A percentile compares a stretch with the other conserved stretches of the same genome.
These are phyloP conservation scores for Malacoraja senta DNA, from an alignment of 2,797 vertebrate genomes.

Conservation along the genomic window DNA sequence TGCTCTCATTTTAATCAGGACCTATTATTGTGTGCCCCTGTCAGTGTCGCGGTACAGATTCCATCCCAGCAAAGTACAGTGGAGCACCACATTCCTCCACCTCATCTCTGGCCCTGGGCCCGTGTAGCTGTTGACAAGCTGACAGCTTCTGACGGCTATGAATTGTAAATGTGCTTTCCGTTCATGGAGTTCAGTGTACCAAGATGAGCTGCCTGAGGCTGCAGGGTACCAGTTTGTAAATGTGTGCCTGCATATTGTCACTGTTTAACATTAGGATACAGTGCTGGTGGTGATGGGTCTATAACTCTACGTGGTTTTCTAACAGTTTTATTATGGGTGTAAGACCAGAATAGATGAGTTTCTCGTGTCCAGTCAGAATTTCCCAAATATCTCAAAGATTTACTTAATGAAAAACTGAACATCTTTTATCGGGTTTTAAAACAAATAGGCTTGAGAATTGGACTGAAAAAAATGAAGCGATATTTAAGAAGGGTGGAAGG, in stretches of 20 bases:
- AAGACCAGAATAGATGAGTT: background rate
- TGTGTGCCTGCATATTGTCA: background rate
- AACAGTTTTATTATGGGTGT: background rate
- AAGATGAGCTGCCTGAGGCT: background rate
- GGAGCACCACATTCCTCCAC: background rate
- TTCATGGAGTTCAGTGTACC: background rate
- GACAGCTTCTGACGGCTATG: background rate
- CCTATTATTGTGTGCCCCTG: too few species aligned
- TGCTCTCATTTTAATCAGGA: too few species aligned
- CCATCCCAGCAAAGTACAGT: background rate
- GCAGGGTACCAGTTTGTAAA: background rate
- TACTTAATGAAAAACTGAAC: background rate
- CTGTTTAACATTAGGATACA: background rate
- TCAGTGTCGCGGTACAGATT: background rate
- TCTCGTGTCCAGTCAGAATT: background rate
- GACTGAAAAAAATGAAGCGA: background rate
- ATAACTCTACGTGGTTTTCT: background rate
- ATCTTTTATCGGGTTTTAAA: background rate
- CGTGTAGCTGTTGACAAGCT: background rate
- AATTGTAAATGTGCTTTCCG: background rate
- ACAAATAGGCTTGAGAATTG: background rate
- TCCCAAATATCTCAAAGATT: background rate
- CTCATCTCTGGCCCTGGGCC: background rate
- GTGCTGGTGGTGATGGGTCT: background rate
- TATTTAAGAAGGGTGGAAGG: background rate